phyloP scores from a whole-genome alignment of 2,888 invertebrate species.

The Eilema caniola region DNA sequence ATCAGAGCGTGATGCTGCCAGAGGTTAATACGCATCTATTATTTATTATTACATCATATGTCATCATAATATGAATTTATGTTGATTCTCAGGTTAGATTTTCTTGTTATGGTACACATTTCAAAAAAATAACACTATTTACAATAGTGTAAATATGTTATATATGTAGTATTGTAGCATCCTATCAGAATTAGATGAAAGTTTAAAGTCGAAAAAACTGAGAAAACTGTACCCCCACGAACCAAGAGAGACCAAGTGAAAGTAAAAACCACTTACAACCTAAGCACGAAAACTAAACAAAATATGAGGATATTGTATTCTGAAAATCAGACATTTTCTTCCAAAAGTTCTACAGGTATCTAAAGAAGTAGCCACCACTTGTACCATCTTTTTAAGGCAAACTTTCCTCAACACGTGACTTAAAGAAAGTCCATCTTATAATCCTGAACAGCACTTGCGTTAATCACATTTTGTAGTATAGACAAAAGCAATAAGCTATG shows the following conservation, averaged over 20 bases:
- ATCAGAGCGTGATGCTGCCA: constrained; percentile 48
- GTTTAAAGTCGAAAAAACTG: background rate
- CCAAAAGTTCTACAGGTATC: too few species aligned
- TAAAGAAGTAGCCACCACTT: too few species aligned
- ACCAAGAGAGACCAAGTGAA: background rate
- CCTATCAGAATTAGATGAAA: background rate
- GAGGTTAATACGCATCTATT: constrained; percentile 58
- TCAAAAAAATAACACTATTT: too few species aligned
- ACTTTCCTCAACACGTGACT: background rate
- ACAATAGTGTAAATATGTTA: too few species aligned
- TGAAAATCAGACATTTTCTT: background rate
- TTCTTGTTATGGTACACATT: too few species aligned
- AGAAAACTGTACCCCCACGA: background rate
- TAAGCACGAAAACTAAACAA: background rate
- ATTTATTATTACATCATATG: constrained; percentile 38
- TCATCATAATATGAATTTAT: background rate
- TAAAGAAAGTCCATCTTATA: background rate
- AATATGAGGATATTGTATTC: background rate
- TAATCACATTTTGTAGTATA: background rate
- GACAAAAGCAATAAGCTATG: background rate
- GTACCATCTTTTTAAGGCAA: too few species aligned
- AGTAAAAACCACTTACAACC: background rate
- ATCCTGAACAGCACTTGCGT: background rate
- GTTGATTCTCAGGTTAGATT: background rate
- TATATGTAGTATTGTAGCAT: too few species aligned